Base-by-base conservation (phyloP, 1,140 invertebrate species). In the Frieseomelitta varia region DNA sequence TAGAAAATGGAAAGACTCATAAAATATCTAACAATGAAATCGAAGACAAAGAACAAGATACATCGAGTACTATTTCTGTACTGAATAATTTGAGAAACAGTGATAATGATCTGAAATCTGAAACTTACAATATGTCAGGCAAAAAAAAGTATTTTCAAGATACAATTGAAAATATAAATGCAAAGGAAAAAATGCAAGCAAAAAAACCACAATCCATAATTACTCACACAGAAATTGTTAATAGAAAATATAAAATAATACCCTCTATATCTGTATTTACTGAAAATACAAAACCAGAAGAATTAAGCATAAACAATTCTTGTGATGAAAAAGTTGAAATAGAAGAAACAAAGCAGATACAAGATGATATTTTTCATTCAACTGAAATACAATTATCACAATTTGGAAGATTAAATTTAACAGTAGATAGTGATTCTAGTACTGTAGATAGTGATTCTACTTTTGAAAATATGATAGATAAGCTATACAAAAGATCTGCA, bases 351-450 rank as follows among this genome's bases (percentile, higher is more conserved):
- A 19, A 63, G 6, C 1, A 58, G 17, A n/a, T 30, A 51, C 68
- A 83, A 39, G 47, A 83, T 27, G 53, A 19, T 51, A 63, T 47
- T 51, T 81, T 65, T 27, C 27, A 21, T 34, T 39, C 24, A 10
- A 15, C 4, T 6, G 56, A 47, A 55, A 83, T 56, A 30, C 80
- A 80, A 27, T 73, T 81, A 19, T 67, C 73, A 21, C 72, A 77
- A 78, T 61, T 85, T 19, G 76, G 27, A 27, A 77, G 58, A 30
- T 71, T 85, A 53, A 85, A 85, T 72, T 77, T 85, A 24, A 75
- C 51, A 17, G 17, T 10, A 24, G 79, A 76, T 1, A 85, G 73
- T 27, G 80, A 85, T 0, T 83, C 80, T 65, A 77, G 63, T 19
- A 24, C 10, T 51, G 80, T 78, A 19, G 47, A 61, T 30, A 14